Percentiles rank a stretch among this genome's conserved stretches.
Evolutionary conservation across 2,113 vertebrate species (phyloP).

Genomic region (Phodopus roborovskii): DNA sequence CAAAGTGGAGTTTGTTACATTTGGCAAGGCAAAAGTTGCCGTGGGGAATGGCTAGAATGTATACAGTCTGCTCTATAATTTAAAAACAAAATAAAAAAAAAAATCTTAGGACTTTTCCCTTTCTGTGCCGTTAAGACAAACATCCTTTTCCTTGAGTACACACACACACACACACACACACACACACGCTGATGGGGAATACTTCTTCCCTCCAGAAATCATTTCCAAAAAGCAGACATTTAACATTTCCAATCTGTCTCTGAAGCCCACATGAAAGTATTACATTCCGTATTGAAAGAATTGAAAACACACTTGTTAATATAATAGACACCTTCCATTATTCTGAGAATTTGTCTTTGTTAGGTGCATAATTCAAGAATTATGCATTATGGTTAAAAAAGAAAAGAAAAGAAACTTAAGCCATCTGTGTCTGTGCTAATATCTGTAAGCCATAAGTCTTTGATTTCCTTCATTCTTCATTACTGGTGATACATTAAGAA

Average conservation of each 20-base stretch:
- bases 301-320: slow-evolving; percentile 81
- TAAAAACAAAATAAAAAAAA: slow-evolving; percentile 68
- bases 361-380: slow-evolving; percentile 83
- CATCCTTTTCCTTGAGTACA: slow-evolving; percentile 67
- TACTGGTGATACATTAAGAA: slow-evolving; percentile 62
- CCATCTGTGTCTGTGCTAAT: slow-evolving; percentile 79
- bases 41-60: slow-evolving; percentile 66
- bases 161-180: background rate
- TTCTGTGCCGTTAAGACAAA: slow-evolving; percentile 74
- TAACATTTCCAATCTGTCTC: slow-evolving; percentile 78
- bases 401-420: slow-evolving; percentile 62
- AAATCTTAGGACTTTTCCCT: slow-evolving; percentile 66
- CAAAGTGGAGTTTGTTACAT: slow-evolving; percentile 48
- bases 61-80: slow-evolving; percentile 75
- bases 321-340: slow-evolving; percentile 82
- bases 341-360: slow-evolving; percentile 80
- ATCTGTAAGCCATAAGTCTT: slow-evolving; percentile 81
- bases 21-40: slow-evolving; percentile 66
- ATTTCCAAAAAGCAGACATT: slow-evolving; percentile 72
- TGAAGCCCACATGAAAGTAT: slow-evolving; percentile 83
- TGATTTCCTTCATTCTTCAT: slow-evolving; percentile 80
- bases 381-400: slow-evolving; percentile 78
- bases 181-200: slow-evolving; percentile 41
- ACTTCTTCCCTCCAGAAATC: slow-evolving; percentile 69
- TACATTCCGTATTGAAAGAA: slow-evolving; percentile 81